Conservation (phyloP, 2,113 vertebrate species). For the Kryptolebias marmoratus region DNA sequence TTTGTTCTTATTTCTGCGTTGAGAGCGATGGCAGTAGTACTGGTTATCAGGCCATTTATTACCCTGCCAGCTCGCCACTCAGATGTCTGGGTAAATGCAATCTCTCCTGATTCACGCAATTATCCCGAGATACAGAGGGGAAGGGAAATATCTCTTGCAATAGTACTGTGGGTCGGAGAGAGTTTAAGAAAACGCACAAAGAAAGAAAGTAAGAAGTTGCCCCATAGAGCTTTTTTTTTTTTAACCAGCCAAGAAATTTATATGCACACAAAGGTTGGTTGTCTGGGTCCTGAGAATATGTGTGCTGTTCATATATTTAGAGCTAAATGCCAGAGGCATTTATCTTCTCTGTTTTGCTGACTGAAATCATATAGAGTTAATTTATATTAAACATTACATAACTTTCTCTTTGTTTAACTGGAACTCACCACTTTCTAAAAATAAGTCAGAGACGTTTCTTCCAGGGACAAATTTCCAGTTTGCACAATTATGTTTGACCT, state of each 20-base stretch:
- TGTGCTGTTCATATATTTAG: constrained; percentile 8
- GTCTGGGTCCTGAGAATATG: constrained; percentile 5
- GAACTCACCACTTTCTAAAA: constrained; percentile 15
- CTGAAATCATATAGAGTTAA: constrained; percentile 28
- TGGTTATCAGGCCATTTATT: constrained; percentile 82
- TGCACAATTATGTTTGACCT: not conserved
- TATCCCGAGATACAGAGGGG: constrained; percentile 74
- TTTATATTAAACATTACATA: constrained; percentile 30
- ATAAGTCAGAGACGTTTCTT: constrained; percentile 26
- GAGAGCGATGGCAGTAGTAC: constrained; percentile 70
- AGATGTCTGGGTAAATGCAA: constrained; percentile 83
- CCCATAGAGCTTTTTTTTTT: constrained; percentile 39
- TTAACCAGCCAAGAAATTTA: constrained; percentile 25
- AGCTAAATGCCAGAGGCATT: constrained; percentile 41
- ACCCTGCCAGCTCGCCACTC: constrained; percentile 79
- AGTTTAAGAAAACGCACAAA: constrained; percentile 61
- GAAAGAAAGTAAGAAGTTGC: constrained; percentile 35
- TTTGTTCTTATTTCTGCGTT: constrained; percentile 74
- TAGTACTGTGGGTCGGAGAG: constrained; percentile 65
- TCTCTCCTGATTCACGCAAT: constrained; percentile 84
- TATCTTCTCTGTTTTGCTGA: constrained; percentile 34
- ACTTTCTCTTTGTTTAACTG: constrained; percentile 22
- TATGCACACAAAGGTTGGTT: constrained; percentile 21
- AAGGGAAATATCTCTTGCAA: constrained; percentile 53
- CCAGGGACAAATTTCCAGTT: not conserved